These are phyloP conservation scores for Catotricha subobsoleta DNA, from an alignment of 2,888 invertebrate species.

Conservation along the genomic window DNA sequence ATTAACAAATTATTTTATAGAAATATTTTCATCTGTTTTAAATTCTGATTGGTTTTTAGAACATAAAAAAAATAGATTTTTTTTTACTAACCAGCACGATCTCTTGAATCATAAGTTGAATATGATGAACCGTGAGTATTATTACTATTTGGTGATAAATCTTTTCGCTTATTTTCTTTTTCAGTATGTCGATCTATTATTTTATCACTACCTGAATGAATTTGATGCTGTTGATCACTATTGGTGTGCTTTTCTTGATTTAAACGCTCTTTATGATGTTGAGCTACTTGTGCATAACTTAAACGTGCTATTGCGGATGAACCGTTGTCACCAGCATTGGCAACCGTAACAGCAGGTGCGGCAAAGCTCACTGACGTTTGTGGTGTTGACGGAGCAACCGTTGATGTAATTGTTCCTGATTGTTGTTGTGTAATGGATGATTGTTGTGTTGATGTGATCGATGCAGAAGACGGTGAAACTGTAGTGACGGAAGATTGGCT, in stretches of 20 bases:
- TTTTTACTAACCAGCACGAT: conserved; percentile 13
- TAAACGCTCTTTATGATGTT: conserved; percentile 36
- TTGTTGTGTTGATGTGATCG: background rate
- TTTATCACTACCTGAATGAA: conserved; percentile 12
- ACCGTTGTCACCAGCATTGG: conserved; percentile 4
- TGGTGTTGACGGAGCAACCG: conserved; percentile 14
- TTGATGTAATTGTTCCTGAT: conserved; percentile 3
- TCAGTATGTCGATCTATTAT: conserved; percentile 13
- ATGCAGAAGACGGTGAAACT: background rate
- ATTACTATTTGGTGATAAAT: conserved; percentile 7
- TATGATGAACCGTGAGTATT: conserved; percentile 4
- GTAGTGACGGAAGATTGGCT: background rate
- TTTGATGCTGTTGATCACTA: conserved; percentile 11
- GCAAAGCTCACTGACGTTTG: conserved; percentile 2
- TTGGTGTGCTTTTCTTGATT: background rate
- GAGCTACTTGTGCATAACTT: conserved; percentile 49
- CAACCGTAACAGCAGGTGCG: conserved; percentile 9
- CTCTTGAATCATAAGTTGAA: conserved; percentile 9
- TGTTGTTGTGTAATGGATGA: background rate
- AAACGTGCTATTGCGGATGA: conserved; percentile 21
- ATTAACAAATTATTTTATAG: background rate
- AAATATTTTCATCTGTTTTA: too few relatives aligned
- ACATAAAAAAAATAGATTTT: too few relatives aligned
- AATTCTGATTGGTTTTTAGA: too few relatives aligned
- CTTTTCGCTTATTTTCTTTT: conserved; percentile 11